Base-by-base conservation (phyloP, 2,888 invertebrate genomes). In the Agrochola lota region DNA sequence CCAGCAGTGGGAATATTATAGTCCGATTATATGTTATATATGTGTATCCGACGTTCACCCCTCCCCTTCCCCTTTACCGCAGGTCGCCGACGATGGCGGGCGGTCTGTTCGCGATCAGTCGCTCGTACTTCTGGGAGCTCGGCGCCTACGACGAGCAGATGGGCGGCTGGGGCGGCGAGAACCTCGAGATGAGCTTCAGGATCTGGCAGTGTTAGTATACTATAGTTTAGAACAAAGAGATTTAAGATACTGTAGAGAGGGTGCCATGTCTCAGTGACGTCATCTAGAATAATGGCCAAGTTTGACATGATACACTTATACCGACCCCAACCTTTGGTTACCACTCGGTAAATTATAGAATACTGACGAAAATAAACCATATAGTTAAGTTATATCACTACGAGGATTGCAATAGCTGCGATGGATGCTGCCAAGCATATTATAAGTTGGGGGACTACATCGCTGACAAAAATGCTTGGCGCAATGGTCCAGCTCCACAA, bases 71-170 rank as follows among this genome's bases (percentile, higher is more conserved):
- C 23, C 2, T 64, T 7, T 4, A 9, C n/a, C 12, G n/a, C 49
- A 97, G 97, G 95, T 98, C 99, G 0, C 99, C 99, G 0, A 99
- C 99, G 0, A 99, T 99, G 99, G 99, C 99, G n/a, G 99, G 99
- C 1, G 99, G 99, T 0, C 94, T 99, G 78, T 99, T 99, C 96
- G 99, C 99, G 0, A 99, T 99, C 73, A 98, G 99, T 89, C 97
- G 99, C 73, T 97, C 98, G 74, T 99, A 99, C 95, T 99, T 99
- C 96, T 99, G 99, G 98, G 98, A 99, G 94, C 95, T 98, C 83
- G 99, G 99, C n/a, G 98, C 99, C 7, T 99, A 99, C 93, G 99
- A 99, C 93, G 98, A 98, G 88, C 99, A 98, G 95, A 99, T 99
- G 99, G 99, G 99, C 83, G 99, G 99, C 85, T 99, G 99, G 99